phyloP scores from a whole-genome alignment of 2,113 vertebrate genomes.

The Sterna hirundo region DNA sequence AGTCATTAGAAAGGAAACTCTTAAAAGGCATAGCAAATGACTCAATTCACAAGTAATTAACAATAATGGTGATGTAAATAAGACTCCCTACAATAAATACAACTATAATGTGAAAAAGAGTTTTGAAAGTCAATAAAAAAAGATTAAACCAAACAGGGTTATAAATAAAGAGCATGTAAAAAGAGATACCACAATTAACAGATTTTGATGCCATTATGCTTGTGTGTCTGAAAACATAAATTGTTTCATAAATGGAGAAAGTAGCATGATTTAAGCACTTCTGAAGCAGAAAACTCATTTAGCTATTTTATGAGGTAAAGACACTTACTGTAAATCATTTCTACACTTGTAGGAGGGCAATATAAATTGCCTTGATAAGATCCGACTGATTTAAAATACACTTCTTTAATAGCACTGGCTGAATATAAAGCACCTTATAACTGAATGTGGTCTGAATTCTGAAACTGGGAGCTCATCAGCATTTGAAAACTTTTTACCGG shows the following conservation, averaged over 20 bases:
- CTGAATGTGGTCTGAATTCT: conserved; percentile 46
- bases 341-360: conserved; percentile 67
- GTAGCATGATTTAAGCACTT: conserved; percentile 74
- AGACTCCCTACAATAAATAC: conserved; percentile 48
- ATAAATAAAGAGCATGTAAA: conserved; percentile 63
- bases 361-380: conserved; percentile 77
- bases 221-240: conserved; percentile 59
- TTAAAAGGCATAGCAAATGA: conserved; percentile 55
- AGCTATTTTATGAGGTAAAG: conserved; percentile 76
- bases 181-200: conserved; percentile 63
- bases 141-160: conserved; percentile 52
- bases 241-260: conserved; percentile 58
- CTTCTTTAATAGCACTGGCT: conserved; percentile 54
- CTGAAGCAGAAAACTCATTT: conserved; percentile 77
- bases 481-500: background rate
- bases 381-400: conserved; percentile 73
- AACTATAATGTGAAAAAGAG: background rate
- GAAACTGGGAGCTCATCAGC: background rate
- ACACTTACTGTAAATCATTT: conserved; percentile 73
- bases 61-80: conserved; percentile 52
- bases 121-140: conserved; percentile 60
- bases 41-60: conserved; percentile 62
- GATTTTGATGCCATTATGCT: conserved; percentile 65
- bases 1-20: conserved; percentile 26
- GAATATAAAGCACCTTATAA: conserved; percentile 68